phyloP scores from a whole-genome alignment of 2,888 invertebrate genomes.

The Campoletis raptor region DNA sequence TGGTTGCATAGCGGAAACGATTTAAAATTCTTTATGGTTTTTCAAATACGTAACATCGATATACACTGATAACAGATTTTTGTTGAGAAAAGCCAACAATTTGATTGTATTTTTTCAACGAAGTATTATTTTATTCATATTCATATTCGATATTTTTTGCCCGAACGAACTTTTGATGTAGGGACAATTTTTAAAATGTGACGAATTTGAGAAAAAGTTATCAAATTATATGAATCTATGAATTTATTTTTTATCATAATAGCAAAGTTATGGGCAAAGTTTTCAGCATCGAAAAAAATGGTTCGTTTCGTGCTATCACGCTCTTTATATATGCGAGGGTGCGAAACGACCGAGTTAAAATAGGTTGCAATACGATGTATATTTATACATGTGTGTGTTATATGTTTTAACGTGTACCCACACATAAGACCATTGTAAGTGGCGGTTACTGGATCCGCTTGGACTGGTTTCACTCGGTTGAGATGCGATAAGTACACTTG shows the following conservation, averaged over 20 bases:
- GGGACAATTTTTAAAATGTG: background rate
- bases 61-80: background rate
- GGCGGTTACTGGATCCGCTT: constrained; percentile 57
- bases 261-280: background rate
- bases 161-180: background rate
- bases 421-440: constrained; percentile 27
- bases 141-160: background rate
- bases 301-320: background rate
- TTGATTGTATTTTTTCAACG: too few species aligned
- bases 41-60: background rate
- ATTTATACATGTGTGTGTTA: background rate
- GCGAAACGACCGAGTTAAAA: constrained; percentile 7
- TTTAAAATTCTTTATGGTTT: background rate
- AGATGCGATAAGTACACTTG: constrained; percentile 58
- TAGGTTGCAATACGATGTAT: background rate
- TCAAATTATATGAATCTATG: background rate
- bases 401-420: background rate
- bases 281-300: background rate
- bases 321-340: background rate
- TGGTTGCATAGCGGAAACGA: background rate
- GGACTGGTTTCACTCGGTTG: constrained; percentile 45
- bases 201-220: background rate
- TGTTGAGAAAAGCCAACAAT: too few species aligned
- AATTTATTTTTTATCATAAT: background rate
- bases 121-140: too few species aligned